Base-by-base conservation (phyloP, 1,140 invertebrate species). In the Philopotamus ludificatus region DNA sequence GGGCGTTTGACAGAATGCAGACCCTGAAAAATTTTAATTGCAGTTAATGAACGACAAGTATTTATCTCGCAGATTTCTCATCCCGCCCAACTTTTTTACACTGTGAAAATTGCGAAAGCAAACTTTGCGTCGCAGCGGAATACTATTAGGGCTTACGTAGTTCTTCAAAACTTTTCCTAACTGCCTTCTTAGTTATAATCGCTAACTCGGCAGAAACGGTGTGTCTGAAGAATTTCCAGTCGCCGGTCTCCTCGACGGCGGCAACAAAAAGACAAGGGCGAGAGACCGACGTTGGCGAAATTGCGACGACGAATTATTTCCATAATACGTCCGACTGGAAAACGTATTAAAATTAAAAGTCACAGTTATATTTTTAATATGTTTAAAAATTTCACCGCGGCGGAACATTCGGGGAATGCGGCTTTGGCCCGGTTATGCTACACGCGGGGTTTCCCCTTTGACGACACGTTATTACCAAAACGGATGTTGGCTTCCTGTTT, bases 101-200 rank as follows among this genome's bases (percentile, higher is more conserved):
- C 18, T 54, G 64, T 41, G 44, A 50, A 63, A 67, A 67, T 60
- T 67, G 65, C 61, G 45, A 67, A 63, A 55, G 58, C 47, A 67
- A 68, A 63, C 61, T 64, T 68, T 50, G 7, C 41, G 8, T 42
- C 18, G 66, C 39, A 58, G 60, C 61, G 39, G 61, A 64, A 60
- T 68, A 64, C 55, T 63, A 64, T 68, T 68, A 63, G 51, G 59
- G 66, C 66, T 68, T 68, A 68, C 66, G 66, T 59, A 68, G 61
- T 60, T 68, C 66, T 64, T 68, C 21, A 41, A 63, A 68, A 68
- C 49, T 68, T 68, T 63, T 49, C 54, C 23, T 53, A 64, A 68
- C 54, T 68, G 66, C 61, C 60, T 68, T 60, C 25, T 55, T 63
- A 59, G 57, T 61, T 68, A 68, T 68, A 68, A 68, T 68, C 66